phyloP scores from a whole-genome alignment of 2,797 vertebrate species.

The Taenioides sp. region DNA sequence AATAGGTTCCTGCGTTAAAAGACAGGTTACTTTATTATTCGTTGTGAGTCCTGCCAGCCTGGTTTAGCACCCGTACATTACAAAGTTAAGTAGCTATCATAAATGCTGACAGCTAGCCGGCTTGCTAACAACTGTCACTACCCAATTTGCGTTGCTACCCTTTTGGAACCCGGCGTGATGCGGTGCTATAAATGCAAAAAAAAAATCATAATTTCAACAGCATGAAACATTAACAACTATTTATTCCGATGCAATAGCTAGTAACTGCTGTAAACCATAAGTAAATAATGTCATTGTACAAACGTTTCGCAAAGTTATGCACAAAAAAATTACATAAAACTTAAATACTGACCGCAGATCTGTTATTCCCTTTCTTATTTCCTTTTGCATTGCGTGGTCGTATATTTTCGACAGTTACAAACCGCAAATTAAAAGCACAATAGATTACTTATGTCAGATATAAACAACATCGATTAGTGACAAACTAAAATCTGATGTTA shows the following conservation, averaged over 20 bases:
- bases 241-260: no score
- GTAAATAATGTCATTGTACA: not conserved
- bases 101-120: conserved; percentile 34
- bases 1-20: not conserved
- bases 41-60: not conserved
- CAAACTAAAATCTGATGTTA: not conserved
- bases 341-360: conserved; percentile 1
- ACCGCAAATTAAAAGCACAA: not conserved
- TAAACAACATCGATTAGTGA: not conserved
- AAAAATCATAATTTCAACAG: no score
- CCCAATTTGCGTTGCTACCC: conserved; percentile 22
- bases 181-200: not conserved
- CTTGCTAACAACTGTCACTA: conserved; percentile 41
- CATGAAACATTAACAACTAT: not conserved
- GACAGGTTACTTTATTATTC: not conserved
- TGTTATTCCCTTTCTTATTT: not conserved
- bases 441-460: not conserved
- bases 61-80: conserved; percentile 32
- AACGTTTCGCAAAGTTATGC: conserved; percentile 1
- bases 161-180: not conserved
- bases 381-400: not conserved
- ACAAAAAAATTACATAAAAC: not conserved
- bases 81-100: conserved; percentile 33
- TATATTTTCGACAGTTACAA: not conserved
- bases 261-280: no score